Percentiles rank a stretch among this genome's conserved stretches.
phyloP scores from a whole-genome alignment of 92 coral and sea anemone species.

The Epizoanthus fatuus region DNA sequence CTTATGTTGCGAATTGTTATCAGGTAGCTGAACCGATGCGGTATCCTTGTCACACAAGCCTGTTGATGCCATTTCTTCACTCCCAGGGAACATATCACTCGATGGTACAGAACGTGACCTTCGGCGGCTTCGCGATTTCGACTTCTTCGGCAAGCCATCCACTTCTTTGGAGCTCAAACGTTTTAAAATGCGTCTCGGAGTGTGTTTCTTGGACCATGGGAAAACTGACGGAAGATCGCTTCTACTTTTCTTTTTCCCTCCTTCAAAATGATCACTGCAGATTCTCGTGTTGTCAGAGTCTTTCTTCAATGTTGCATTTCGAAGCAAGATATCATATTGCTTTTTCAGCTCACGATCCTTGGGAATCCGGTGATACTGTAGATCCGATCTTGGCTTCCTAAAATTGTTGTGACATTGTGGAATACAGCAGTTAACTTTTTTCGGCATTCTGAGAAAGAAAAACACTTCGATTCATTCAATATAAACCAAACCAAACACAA shows the following conservation, averaged over 20 bases:
- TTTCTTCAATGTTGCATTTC: constrained; percentile 38
- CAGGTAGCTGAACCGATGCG: too few relatives aligned
- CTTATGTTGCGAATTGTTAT: too few relatives aligned
- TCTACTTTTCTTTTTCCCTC: constrained; percentile 44
- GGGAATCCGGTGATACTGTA: constrained; percentile 35
- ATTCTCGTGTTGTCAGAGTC: constrained; percentile 47
- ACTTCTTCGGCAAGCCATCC: constrained; percentile 16
- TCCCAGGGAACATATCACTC: too few relatives aligned
- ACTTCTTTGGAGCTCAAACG: constrained; percentile 12
- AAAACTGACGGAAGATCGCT: constrained; percentile 46
- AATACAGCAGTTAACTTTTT: constrained; percentile 28
- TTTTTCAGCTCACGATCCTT: constrained; percentile 12
- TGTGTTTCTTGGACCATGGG: constrained; percentile 11
- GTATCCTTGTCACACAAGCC: too few relatives aligned
- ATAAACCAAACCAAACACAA: background rate
- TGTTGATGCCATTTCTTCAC: background rate
- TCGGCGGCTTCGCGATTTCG: background rate
- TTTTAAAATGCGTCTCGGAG: constrained; percentile 29
- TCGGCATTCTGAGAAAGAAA: constrained; percentile 19
- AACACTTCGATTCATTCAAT: background rate
- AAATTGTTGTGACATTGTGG: constrained; percentile 10
- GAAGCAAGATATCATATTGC: constrained; percentile 25
- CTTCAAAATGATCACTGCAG: constrained; percentile 60
- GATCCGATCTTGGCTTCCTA: background rate
- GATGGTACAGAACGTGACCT: background rate